phyloP scores from a whole-genome alignment of 2,113 vertebrate species.

The Leucoraja erinaceus region DNA sequence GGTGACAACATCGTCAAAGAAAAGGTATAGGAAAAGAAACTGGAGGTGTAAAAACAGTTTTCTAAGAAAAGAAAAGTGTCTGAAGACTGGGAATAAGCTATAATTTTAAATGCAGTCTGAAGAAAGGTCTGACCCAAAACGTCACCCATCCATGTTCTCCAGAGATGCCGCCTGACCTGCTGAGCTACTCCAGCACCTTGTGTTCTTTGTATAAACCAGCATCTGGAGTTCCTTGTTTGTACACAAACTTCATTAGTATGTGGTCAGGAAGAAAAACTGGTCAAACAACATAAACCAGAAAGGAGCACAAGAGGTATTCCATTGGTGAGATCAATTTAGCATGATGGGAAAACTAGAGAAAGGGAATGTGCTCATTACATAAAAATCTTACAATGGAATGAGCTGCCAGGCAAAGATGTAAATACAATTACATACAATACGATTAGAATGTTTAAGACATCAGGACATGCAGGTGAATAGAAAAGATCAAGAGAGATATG shows the following conservation, averaged over 20 bases:
- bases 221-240: too few species aligned
- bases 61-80: background rate
- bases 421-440: too few species aligned
- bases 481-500: too few species aligned
- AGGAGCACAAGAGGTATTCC: background rate
- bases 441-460: too few species aligned
- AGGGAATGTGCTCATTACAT: background rate
- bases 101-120: background rate
- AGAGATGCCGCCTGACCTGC: too few species aligned
- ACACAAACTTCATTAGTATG: background rate
- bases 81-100: background rate
- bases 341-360: background rate
- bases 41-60: background rate
- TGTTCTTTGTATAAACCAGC: too few species aligned
- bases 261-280: background rate
- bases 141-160: too few species aligned
- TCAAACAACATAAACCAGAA: background rate
- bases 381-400: too few species aligned
- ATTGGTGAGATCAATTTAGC: background rate
- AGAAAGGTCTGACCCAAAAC: too few species aligned
- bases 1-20: background rate
- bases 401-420: too few species aligned
- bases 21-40: background rate
- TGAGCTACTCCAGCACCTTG: too few species aligned
- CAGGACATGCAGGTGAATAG: too few species aligned